Base-by-base conservation (phyloP, 2,113 vertebrate genomes). In the Hymenochirus boettgeri region DNA sequence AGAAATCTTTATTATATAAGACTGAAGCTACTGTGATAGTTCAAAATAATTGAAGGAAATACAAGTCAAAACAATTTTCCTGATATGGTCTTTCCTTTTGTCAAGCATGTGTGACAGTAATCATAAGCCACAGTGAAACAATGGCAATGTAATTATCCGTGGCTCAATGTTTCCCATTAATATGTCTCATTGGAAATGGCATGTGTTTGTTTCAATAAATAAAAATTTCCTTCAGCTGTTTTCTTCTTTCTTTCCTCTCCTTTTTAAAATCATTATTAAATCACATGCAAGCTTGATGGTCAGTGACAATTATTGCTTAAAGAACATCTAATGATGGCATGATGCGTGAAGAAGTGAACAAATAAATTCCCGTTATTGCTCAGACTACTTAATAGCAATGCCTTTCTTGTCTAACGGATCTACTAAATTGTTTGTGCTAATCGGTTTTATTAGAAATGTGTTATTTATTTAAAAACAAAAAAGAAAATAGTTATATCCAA, bases 251-350 rank as follows among this genome's bases (percentile, higher is more conserved):
- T 76, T 70, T 73, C 65, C 74, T 79, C 80, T 57, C 77, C 19
- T 4, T 23, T 25, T 1, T 39, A 21, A 1, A 23, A 2, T 45
- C 17, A 17, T 18, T 7, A n/a, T 4, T 33, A 9, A 9, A 27
- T 73, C 75, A 75, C 73, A 73, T 70, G 58, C 57, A 66, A 73
- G 79, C 65, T 66, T 86, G 80, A 82, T 76, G 70, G 89, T 89
- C 84, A 90, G 84, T 88, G 84, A 75, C 83, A 88, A 81, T 88
- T 85, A 83, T 82, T 77, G 65, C 79, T 82, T 89, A 88, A 91
- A 89, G 87, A 91, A 88, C 83, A 86, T 42, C 55, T 84, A 87
- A 84, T 71, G 78, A 86, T 64, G 64, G 75, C 29, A 59, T 75
- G 77, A 75, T 57, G 74, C 67, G 53, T 77, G 73, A 79, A 88